These are phyloP conservation scores for Torymus aiolomorphi DNA, from an alignment of 2,888 invertebrate species.

Conservation along the genomic window DNA sequence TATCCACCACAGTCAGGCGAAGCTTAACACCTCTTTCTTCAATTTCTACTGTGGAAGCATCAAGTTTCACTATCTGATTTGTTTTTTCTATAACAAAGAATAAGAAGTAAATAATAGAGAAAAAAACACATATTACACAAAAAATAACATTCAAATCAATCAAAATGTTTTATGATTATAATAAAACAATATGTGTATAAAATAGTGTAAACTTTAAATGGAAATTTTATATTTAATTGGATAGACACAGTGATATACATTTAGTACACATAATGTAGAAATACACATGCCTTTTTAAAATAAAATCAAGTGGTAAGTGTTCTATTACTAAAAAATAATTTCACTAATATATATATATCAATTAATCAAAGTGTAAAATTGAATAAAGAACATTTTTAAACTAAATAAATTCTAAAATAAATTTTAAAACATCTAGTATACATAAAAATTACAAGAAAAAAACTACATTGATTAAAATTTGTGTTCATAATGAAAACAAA, in stretches of 20 bases:
- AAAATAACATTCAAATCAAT: background rate
- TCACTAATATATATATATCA: background rate
- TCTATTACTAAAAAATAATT: conserved; percentile 15
- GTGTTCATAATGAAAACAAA: conserved; percentile 20
- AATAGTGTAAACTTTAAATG: too few species aligned
- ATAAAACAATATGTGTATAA: background rate
- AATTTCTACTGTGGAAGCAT: conserved; percentile 97
- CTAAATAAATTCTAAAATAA: conserved; percentile 4
- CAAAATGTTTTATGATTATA: background rate
- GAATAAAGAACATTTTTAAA: conserved; percentile 7
- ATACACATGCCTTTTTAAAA: conserved; percentile 51
- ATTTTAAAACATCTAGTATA: conserved; percentile 3
- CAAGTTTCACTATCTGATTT: conserved; percentile 93
- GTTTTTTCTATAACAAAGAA: conserved; percentile 83
- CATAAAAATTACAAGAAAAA: conserved; percentile 23
- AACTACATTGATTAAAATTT: conserved; percentile 28
- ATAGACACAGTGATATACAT: background rate
- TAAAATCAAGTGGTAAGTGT: conserved; percentile 6
- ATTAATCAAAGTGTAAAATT: too few species aligned
- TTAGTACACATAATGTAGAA: conserved; percentile 6
- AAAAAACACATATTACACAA: conserved; percentile 13
- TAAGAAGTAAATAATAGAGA: conserved; percentile 11
- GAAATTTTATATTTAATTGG: too few species aligned
- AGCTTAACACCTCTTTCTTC: conserved; percentile 96
- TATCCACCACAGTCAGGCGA: conserved; percentile 94